Base-by-base conservation (phyloP, 2,888 invertebrate species). In the Tricholauxania praeusta region DNA sequence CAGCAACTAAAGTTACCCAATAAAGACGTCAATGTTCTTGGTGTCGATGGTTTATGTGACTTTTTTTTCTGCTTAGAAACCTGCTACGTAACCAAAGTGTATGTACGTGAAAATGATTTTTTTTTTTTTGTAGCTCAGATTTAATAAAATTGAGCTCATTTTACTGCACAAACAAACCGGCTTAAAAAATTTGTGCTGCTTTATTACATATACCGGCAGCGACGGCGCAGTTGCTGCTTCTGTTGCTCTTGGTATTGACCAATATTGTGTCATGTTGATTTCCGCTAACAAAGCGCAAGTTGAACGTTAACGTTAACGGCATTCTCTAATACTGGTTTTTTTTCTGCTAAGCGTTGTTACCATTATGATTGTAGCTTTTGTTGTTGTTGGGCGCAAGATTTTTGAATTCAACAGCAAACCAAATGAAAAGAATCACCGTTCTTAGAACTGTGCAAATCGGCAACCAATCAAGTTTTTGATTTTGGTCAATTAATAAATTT, bases 251-350 rank as follows among this genome's bases (percentile, higher is more conserved):
- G 57, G 22, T 28, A 57, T 49, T 51, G 64, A 49, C 64, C 64
- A 64, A 64, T 64, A 64, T 64, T 64, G 64, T 64, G 64, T 64
- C 64, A 64, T 64, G 64, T 52, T 63, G 64, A 51, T 51, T 64
- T 64, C 64, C 64, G 64, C 64, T 49, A 64, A 51, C 19, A 64
- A 14, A 19, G 59, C 57, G 28, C 57, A 28, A 22, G 51, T 28
- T 51, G 47, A 63, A 47, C 47, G 63, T 47, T 64, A 19, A 28
- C 28, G 28, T 64, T 64, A 64, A 64, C 64, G 64, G 64, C 64
- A 64, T 64, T 64, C 39, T 39, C 63, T 64, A 64, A 64, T 64
- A 64, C 64, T 51, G 64, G 64, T 64, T 64, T 39, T 49, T 22
- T 19, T 64, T 22, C 28, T 64, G 48, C 49, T 49, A 19, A 49